Base-by-base conservation (phyloP, 2,888 invertebrate species). In the Caenorhabditis doughertyi region DNA sequence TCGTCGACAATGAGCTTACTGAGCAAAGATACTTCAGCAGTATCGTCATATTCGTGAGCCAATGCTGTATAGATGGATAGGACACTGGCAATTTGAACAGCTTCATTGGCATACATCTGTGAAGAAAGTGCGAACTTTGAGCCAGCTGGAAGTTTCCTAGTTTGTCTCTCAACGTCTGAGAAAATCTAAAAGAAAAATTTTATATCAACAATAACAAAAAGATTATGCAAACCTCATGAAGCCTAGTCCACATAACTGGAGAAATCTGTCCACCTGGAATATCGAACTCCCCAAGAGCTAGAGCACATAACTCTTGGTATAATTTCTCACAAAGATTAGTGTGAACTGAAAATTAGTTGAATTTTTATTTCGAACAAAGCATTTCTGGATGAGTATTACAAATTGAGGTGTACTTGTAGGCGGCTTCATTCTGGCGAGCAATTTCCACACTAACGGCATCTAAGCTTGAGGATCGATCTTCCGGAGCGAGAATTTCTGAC, bases 41-140 rank as follows among this genome's bases (percentile, higher is more conserved):
- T 62, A 8, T 70, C 60, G 16, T 67, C 70, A 39, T 83, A 74
- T 23, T 83, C 79, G 21, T 79, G 74, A 4, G 74, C 65, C 53
- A 83, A 49, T 7, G 83, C 58, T 4, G 83, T 83, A 53, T 71
- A 83, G 27, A 71, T 67, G 1, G 74, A 55, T 25, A 83, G 58
- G 7, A 79, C 62, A 29, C 74, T 74, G 9, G 79, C 70, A 21
- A 83, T 70, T 65, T 83, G 83, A 32, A 79, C 83, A n/a, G 79
- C 83, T 67, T 83, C 83, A 21, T 71, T 83, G 9, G 83, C 79
- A 23, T 80, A 80, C 29, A 71, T 79, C 39, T 72, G 76, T 3
- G 83, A 72, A 3, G n/a, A 9, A 16, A 53, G 18, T 1, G 83
- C 49, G 44, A 67, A 72, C 21, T 58, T 68, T 2, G 72, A 18